Evolutionary conservation across 35 echinoderm and acorn worm species (phyloP).

Genomic region (Hemicentrotus pulcherrimus): DNA sequence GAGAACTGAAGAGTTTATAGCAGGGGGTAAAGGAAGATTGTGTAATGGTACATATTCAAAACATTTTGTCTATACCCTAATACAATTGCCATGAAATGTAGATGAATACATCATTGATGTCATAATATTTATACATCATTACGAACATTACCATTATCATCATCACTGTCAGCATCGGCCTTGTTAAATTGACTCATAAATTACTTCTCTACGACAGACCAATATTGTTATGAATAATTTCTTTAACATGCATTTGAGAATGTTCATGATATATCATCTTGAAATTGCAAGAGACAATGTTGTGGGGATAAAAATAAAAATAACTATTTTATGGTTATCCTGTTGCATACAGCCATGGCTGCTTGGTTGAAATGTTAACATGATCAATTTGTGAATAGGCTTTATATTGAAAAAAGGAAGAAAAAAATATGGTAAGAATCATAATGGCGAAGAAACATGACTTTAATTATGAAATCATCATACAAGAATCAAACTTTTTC

Average conservation of each 20-base stretch:
- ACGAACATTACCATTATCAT: background rate
- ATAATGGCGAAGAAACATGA: background rate
- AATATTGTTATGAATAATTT: background rate
- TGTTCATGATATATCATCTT: no score
- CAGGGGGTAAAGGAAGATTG: no score
- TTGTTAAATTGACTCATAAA: background rate
- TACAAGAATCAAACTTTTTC: no score
- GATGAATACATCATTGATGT: background rate
- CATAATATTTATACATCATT: background rate
- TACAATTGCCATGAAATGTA: background rate
- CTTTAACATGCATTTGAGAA: background rate
- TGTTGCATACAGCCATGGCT: no score
- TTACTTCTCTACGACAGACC: no score
- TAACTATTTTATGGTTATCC: no score
- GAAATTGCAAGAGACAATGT: no score
- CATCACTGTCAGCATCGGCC: background rate
- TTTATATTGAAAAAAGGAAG: background rate
- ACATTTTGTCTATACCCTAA: no score
- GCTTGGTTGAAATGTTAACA: background rate
- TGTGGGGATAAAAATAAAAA: no score
- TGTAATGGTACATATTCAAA: no score
- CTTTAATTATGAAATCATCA: background rate
- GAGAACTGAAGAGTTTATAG: background rate
- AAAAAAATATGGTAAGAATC: background rate
- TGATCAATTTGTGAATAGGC: background rate